Base-by-base conservation (phyloP, 2,797 vertebrate species). In the Acanthopagrus latus region DNA sequence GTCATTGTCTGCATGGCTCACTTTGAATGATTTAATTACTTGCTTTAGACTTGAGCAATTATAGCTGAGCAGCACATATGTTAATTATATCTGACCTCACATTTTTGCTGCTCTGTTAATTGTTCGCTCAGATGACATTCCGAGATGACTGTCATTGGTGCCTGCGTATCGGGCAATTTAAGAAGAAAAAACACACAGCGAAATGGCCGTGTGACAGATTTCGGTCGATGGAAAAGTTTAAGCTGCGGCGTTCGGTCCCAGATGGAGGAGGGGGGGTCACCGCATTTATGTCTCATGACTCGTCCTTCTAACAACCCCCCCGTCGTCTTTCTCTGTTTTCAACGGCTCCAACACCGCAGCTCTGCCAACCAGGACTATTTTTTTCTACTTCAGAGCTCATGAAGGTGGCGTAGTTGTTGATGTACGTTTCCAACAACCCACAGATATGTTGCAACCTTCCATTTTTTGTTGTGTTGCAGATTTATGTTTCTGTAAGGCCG, bases 81-180 rank as follows among this genome's bases (percentile, higher is more conserved):
- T 92, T 93, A 91, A 92, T 93, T 93, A 92, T 87, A 89, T 89
- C 90, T 92, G 92, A 94, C 93, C 93, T 89, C 88, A 82, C 89
- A 72, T 84, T 90, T 88, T 79, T 85, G 90, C 90, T 85, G 89
- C 90, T 89, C 86, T 88, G 89, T 88, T 92, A 92, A 92, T 93
- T 92, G 91, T 92, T 89, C 86, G 44, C 84, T 78, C 10, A 44
- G 89, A 88, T 89, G 85, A 89, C 88, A 91, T 89, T 89, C 90
- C 1, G 51, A 63, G 87, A 87, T 80, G 86, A 86, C 86, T 88
- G 86, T 88, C 89, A 87, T 84, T 82, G 91, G 83, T n/a, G 81
- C 82, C 60, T 84, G 86, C 84, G 78, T 88, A 80, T 85, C 86
- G 76, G 88, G 74, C 89, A 58, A 83, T 86, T 89, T 80, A 64